A percentile compares a stretch with the other conserved stretches of the same genome.
These are phyloP conservation scores for Pelusios castaneus DNA, from an alignment of 2,113 vertebrate species.

Conservation along the genomic window DNA sequence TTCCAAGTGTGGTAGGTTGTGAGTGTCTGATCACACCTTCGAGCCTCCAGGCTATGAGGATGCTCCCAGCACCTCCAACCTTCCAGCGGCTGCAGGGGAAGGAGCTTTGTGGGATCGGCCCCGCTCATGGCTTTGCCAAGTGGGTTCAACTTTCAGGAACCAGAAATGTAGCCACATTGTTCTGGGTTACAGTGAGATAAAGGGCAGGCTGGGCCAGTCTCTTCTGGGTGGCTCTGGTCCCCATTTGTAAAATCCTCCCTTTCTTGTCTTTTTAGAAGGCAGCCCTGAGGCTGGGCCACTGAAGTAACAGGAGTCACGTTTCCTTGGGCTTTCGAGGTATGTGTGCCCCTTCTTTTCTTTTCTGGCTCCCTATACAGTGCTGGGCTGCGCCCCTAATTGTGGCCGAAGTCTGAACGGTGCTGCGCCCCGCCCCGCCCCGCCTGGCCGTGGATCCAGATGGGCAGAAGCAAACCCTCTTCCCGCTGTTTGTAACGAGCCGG, in stretches of 20 bases:
- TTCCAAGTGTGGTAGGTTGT: not conserved
- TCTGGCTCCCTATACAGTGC: too few relatives aligned
- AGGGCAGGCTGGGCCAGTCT: not conserved
- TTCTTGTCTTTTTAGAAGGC: not conserved
- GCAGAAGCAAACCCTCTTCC: not conserved
- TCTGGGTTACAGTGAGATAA: not conserved
- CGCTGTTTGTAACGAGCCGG: fast-evolving
- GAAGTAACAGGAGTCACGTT: not conserved
- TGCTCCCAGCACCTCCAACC: not conserved
- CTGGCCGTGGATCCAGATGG: too few relatives aligned
- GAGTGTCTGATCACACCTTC: not conserved
- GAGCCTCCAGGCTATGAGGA: not conserved
- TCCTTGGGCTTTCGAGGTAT: too few relatives aligned
- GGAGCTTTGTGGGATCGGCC: too few relatives aligned
- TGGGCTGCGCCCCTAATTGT: too few relatives aligned
- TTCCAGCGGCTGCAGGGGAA: too few relatives aligned
- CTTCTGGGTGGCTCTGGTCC: not conserved
- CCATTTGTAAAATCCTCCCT: not conserved
- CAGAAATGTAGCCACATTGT: not conserved
- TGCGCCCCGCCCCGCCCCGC: too few relatives aligned
- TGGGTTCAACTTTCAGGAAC: not conserved
- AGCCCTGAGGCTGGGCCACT: not conserved
- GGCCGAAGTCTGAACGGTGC: too few relatives aligned
- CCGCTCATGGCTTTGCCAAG: not conserved
- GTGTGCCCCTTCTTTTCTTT: not conserved